These are phyloP conservation scores for Synaphobranchus kaupii DNA, from an alignment of 2,797 vertebrate genomes.

Conservation along the genomic window DNA sequence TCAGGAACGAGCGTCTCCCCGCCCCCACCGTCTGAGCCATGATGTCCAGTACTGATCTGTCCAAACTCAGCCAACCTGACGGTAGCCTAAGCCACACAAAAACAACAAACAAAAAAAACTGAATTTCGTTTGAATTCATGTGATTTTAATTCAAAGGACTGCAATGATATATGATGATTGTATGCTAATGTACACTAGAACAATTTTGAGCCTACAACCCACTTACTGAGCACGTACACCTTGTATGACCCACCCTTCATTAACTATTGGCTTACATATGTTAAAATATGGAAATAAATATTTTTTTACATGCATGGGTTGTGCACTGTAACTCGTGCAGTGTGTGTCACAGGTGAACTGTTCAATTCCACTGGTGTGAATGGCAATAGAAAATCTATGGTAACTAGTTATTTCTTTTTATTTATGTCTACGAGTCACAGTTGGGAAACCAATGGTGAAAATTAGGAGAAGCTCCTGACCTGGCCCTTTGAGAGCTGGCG, in stretches of 20 bases:
- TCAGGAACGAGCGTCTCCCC: constrained; percentile 67
- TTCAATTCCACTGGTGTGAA: background rate
- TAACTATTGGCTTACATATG: background rate
- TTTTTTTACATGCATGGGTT: background rate
- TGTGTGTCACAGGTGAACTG: background rate
- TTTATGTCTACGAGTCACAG: background rate
- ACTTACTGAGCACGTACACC: background rate
- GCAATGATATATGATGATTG: background rate
- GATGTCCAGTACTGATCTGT: constrained; percentile 82
- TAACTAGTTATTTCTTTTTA: background rate
- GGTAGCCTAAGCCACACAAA: constrained; percentile 72
- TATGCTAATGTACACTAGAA: background rate
- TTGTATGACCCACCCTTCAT: background rate
- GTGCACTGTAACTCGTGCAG: background rate
- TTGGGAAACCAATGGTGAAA: background rate
- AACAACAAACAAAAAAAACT: background rate
- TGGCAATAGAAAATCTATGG: background rate
- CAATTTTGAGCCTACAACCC: background rate
- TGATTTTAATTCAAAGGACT: background rate
- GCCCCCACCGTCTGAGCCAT: constrained; percentile 82
- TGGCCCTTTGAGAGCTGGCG: constrained; percentile 35
- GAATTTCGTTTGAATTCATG: background rate
- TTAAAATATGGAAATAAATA: background rate
- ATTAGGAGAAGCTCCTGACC: constrained; percentile 30
- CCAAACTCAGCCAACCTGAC: constrained; percentile 89